A percentile compares a stretch with the other conserved stretches of the same genome.
Evolutionary conservation across 1,140 invertebrate species (phyloP).

Genomic region (Ridgeia piscesae): DNA sequence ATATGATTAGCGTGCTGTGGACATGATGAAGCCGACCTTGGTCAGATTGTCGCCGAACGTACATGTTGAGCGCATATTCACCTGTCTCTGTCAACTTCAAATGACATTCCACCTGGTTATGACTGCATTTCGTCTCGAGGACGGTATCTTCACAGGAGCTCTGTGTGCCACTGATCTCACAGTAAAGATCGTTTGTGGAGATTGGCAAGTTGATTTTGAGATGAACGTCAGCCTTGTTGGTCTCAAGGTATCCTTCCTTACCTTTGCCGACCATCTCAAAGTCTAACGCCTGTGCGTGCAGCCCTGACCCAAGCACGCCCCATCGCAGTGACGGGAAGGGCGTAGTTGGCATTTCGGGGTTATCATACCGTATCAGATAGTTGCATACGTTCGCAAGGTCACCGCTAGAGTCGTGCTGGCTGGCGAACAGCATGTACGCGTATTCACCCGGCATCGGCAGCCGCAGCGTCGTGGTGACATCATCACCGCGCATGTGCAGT

Average conservation of each 20-base stretch:
- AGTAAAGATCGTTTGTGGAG: conserved; percentile 40
- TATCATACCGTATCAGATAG: conserved; percentile 40
- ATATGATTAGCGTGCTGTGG: conserved; percentile 31
- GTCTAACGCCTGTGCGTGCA: conserved; percentile 37
- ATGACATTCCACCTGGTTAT: conserved; percentile 36
- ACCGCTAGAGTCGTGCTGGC: conserved; percentile 39
- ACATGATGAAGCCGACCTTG: conserved; percentile 43
- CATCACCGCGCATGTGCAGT: conserved; percentile 41
- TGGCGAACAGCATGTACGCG: conserved; percentile 49
- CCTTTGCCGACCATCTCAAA: conserved; percentile 40
- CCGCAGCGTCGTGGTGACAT: conserved; percentile 45
- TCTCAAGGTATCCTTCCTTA: conserved; percentile 32
- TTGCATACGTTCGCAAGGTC: conserved; percentile 50
- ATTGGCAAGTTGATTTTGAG: conserved; percentile 40
- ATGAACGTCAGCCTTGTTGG: conserved; percentile 38
- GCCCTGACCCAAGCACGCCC: conserved; percentile 42
- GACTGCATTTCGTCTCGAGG: conserved; percentile 32
- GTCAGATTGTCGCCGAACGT: conserved; percentile 40
- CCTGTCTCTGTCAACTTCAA: conserved; percentile 45
- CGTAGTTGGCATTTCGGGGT: conserved; percentile 22
- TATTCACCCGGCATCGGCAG: conserved; percentile 50
- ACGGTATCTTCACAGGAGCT: conserved; percentile 28
- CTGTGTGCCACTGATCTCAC: conserved; percentile 44
- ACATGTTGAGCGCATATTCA: conserved; percentile 52
- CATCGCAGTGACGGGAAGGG: conserved; percentile 48